Percentiles rank a stretch among this genome's conserved stretches.
Evolutionary conservation across 2,888 invertebrate species (phyloP).

Genomic region (Cabera pusaria): DNA sequence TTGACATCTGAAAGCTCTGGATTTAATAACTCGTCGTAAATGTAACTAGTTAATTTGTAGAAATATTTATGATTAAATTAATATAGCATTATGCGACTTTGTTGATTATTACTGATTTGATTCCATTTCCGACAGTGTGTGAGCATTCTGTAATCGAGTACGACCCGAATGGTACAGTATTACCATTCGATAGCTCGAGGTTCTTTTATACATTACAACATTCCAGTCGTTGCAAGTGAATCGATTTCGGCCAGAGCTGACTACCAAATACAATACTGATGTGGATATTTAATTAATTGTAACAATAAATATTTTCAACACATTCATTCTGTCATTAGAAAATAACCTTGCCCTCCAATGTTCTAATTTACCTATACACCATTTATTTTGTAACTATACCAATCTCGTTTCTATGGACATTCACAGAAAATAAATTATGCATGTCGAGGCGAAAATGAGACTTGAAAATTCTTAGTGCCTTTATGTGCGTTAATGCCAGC

Average conservation of each 20-base stretch:
- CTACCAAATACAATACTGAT: conserved; percentile 68
- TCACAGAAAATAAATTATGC: too few relatives aligned
- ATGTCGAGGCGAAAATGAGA: too few relatives aligned
- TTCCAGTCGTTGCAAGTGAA: conserved; percentile 62
- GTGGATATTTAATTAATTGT: conserved; percentile 68
- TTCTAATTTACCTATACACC: conserved; percentile 5
- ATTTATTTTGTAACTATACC: too few relatives aligned
- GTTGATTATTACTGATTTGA: conserved; percentile 55
- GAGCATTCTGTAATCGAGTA: conserved; percentile 49
- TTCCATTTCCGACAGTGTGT: conserved; percentile 41
- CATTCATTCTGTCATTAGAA: conserved; percentile 28
- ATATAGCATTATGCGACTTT: conserved; percentile 57
- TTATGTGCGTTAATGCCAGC: too few relatives aligned
- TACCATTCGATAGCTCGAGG: conserved; percentile 42
- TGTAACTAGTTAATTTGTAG: conserved; percentile 58
- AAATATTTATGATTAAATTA: conserved; percentile 70
- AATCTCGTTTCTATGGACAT: too few relatives aligned
- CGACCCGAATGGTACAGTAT: conserved; percentile 45
- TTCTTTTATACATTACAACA: conserved; percentile 55
- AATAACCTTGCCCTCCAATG: conserved; percentile 10
- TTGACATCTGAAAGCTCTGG: conserved; percentile 55
- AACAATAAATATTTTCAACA: conserved; percentile 65
- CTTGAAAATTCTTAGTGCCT: too few relatives aligned
- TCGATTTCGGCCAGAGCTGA: conserved; percentile 62
- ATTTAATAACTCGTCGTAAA: conserved; percentile 51